These are phyloP conservation scores for Bos indicus DNA, from an alignment of 2,113 vertebrate genomes.

Conservation along the genomic window DNA sequence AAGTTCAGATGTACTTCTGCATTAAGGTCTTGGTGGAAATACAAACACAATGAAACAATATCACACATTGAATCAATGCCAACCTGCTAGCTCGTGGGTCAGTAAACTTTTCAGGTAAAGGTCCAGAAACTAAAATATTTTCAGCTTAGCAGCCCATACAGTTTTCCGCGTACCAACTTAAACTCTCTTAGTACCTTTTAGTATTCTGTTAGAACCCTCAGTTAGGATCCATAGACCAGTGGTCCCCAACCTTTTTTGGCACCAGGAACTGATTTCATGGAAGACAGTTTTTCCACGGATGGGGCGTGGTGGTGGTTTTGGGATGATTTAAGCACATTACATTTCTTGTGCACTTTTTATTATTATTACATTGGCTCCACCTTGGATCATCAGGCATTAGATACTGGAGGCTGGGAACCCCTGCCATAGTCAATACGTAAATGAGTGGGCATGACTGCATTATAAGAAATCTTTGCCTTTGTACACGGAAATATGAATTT, in stretches of 20 bases:
- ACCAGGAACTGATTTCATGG: neutral
- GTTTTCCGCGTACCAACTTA: neutral
- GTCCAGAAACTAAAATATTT: neutral
- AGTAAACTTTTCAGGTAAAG: neutral
- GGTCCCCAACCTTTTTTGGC: neutral
- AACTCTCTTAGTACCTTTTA: neutral
- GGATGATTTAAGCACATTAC: neutral
- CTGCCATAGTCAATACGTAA: neutral
- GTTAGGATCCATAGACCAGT: neutral
- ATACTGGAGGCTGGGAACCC: neutral
- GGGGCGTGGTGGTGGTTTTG: neutral
- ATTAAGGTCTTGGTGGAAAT: neutral
- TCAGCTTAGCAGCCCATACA: neutral
- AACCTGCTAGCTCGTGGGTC: neutral
- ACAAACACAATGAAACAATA: neutral
- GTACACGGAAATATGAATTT: constrained; percentile 16
- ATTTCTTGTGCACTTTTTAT: neutral
- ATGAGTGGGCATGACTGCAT: neutral
- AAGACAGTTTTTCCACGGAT: neutral
- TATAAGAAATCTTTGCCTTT: neutral
- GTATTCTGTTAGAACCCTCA: neutral
- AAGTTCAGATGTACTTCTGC: neutral
- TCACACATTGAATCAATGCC: neutral
- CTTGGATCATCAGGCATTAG: neutral
- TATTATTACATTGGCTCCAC: neutral